These are phyloP conservation scores for Pongo pygmaeus DNA, from an alignment of 2,113 vertebrate species.

Conservation along the genomic window DNA sequence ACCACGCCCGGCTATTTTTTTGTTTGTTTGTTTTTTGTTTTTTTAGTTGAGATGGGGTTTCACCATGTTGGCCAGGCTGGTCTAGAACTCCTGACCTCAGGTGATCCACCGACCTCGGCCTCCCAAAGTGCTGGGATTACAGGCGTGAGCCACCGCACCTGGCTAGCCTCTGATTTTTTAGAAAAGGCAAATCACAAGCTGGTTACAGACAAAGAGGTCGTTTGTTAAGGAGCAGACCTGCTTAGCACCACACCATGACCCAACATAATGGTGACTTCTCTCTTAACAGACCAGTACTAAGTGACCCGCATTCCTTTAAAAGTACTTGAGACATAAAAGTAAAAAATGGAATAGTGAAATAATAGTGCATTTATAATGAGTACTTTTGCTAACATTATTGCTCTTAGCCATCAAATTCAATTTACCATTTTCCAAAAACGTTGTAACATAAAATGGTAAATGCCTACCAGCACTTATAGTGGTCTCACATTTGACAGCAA, in stretches of 20 bases:
- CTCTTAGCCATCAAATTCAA: not conserved
- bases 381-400: not conserved
- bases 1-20: too few species aligned
- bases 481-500: not conserved
- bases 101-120: too few species aligned
- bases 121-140: too few species aligned
- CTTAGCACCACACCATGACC: not conserved
- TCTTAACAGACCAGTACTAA: not conserved
- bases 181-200: conserved; percentile 5
- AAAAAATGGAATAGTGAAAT: not conserved
- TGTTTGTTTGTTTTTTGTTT: too few species aligned
- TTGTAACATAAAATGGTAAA: not conserved
- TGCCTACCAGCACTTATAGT: not conserved
- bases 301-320: not conserved
- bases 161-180: not conserved
- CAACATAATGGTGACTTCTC: not conserved
- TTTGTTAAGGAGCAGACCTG: not conserved
- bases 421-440: not conserved
- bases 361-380: not conserved
- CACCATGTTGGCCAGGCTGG: too few species aligned
- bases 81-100: too few species aligned
- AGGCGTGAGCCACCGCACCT: too few species aligned
- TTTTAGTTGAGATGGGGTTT: too few species aligned
- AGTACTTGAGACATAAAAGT: not conserved
- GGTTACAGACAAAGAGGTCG: not conserved